Conservation (phyloP, 2,113 vertebrate species). For the Clinocottus analis region DNA sequence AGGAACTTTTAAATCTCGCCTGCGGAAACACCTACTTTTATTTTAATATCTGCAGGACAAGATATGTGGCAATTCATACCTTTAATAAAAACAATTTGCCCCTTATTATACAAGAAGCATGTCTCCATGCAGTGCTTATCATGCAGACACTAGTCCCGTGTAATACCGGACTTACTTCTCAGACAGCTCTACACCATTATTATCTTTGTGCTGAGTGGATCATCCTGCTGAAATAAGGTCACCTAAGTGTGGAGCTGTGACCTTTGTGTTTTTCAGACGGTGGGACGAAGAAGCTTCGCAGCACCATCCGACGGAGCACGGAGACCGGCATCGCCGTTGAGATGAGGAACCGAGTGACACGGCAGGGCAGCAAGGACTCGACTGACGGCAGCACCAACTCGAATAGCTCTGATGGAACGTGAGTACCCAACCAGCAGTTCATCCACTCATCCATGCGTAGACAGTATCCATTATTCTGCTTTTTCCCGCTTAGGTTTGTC, state of each 20-base stretch:
- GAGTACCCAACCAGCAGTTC: conserved; percentile 68
- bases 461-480: neutral
- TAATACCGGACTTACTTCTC: conserved; percentile 29
- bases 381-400: conserved; percentile 99
- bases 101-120: neutral
- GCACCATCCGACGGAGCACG: conserved; percentile 96
- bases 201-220: conserved; percentile 11
- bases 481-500: conserved; percentile 87
- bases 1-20: neutral
- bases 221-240: conserved; percentile 14
- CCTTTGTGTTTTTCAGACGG: conserved; percentile 83
- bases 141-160: neutral
- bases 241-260: conserved; percentile 12
- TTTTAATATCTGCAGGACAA: neutral
- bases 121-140: neutral
- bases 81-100: neutral
- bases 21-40: neutral
- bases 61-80: neutral
- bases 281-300: conserved; percentile 95
- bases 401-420: conserved; percentile 98
- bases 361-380: conserved; percentile 96
- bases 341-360: conserved; percentile 94
- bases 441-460: neutral
- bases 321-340: conserved; percentile 98
- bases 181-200: neutral